Evolutionary conservation across 2,113 vertebrate genomes (phyloP).

Genomic region (Macheiramphus alcinus): DNA sequence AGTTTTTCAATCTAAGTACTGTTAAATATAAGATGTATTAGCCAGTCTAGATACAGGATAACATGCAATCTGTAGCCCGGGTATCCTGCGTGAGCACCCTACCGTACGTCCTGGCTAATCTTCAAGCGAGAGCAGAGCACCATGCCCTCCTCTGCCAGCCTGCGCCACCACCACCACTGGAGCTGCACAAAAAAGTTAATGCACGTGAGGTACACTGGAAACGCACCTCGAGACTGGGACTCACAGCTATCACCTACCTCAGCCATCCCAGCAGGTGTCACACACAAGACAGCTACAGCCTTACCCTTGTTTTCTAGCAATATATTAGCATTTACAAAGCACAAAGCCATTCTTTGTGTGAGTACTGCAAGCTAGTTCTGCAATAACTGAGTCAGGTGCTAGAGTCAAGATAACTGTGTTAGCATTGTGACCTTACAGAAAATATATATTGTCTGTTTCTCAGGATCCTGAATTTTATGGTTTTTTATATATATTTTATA

Average conservation of each 20-base stretch:
- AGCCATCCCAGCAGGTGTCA: neutral
- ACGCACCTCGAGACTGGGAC: neutral
- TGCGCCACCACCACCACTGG: neutral
- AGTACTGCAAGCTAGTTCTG: neutral
- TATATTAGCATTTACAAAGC: neutral
- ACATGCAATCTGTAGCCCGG: neutral
- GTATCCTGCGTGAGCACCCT: neutral
- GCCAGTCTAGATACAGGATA: neutral
- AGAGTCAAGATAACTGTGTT: neutral
- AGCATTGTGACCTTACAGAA: neutral
- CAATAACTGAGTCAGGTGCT: too few species aligned
- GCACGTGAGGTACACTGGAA: neutral
- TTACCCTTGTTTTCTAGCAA: neutral
- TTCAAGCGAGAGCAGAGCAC: neutral
- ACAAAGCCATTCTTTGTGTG: neutral
- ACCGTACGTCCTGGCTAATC: neutral
- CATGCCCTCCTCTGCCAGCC: neutral
- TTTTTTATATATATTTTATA: neutral
- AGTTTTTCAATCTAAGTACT: neutral
- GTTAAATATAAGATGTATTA: neutral
- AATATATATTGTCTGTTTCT: neutral
- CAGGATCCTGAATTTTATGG: neutral
- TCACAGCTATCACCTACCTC: too few species aligned
- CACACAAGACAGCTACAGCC: neutral
- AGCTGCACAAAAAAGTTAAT: neutral